These are phyloP conservation scores for Muscicapa adusta DNA, from an alignment of 2,113 vertebrate species.

Conservation along the genomic window DNA sequence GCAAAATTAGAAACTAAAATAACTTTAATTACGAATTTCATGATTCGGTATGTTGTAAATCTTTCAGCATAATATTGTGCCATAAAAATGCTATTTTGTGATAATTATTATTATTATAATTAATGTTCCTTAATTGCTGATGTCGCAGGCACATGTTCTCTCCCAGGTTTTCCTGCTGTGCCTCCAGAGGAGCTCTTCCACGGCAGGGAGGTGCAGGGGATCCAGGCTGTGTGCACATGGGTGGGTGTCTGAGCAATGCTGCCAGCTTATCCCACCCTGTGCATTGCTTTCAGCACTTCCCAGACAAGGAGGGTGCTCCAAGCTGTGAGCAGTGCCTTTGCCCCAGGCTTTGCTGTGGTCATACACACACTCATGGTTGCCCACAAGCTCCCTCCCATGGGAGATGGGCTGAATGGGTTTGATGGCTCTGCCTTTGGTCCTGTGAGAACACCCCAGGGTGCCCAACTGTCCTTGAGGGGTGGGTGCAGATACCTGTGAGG, in stretches of 20 bases:
- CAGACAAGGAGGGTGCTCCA: not conserved
- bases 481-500: not conserved
- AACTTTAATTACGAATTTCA: constrained; percentile 67
- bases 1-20: constrained; percentile 67
- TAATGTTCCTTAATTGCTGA: constrained; percentile 68
- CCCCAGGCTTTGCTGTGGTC: not conserved
- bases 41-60: constrained; percentile 69
- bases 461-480: accelerated
- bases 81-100: constrained; percentile 72
- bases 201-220: accelerated
- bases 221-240: not conserved
- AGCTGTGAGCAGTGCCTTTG: not conserved
- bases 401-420: not conserved
- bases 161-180: constrained; percentile 26
- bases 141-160: constrained; percentile 46
- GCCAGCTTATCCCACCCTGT: accelerated
- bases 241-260: accelerated
- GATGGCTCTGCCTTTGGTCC: not conserved
- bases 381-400: not conserved
- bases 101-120: constrained; percentile 74
- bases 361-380: accelerated
- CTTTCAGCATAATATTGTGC: constrained; percentile 71
- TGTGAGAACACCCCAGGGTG: not conserved
- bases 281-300: not conserved
- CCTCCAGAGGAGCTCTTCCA: not conserved